Conservation (phyloP, 2,888 invertebrate species). For the Eulithis prunata region DNA sequence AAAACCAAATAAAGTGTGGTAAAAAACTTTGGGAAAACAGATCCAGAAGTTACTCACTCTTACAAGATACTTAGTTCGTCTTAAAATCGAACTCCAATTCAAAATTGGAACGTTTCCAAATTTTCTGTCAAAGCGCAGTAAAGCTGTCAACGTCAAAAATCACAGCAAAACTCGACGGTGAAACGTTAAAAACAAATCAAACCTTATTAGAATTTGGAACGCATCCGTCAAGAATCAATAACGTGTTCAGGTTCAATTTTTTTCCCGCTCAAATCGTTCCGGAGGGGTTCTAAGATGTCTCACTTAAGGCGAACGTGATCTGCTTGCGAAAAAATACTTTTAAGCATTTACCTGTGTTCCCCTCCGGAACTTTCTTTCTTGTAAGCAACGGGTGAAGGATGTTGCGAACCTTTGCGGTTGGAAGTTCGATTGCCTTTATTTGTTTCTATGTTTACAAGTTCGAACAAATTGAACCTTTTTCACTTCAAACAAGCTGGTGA, state of each 20-base stretch:
- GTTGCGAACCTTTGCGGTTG: conserved; percentile 69
- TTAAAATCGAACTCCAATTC: conserved; percentile 32
- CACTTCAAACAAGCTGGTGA: conserved; percentile 16
- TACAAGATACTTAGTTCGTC: conserved; percentile 13
- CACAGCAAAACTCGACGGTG: conserved; percentile 18
- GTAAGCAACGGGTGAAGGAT: conserved; percentile 75
- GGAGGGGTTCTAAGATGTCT: conserved; percentile 74
- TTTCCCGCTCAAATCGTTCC: conserved; percentile 67
- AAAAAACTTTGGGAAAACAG: not conserved
- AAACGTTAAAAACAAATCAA: conserved; percentile 28
- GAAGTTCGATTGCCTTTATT: conserved; percentile 67
- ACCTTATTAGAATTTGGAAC: conserved; percentile 40
- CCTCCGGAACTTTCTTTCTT: conserved; percentile 58
- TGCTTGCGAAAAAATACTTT: conserved; percentile 78
- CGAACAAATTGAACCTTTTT: conserved; percentile 51
- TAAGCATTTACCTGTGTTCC: conserved; percentile 69
- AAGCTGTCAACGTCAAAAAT: conserved; percentile 31
- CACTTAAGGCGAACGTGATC: conserved; percentile 83
- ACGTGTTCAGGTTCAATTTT: conserved; percentile 60
- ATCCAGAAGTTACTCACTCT: conserved; percentile 16
- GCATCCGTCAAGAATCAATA: conserved; percentile 66
- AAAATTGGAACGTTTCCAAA: conserved; percentile 33
- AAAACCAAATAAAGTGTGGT: conserved; percentile 12
- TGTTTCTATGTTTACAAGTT: conserved; percentile 50
- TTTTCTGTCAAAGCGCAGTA: conserved; percentile 22